Evolutionary conservation across 2,888 invertebrate species (phyloP), one percentile per base, ranked within the genome.

Genomic region (Andrena flavipes): DNA sequence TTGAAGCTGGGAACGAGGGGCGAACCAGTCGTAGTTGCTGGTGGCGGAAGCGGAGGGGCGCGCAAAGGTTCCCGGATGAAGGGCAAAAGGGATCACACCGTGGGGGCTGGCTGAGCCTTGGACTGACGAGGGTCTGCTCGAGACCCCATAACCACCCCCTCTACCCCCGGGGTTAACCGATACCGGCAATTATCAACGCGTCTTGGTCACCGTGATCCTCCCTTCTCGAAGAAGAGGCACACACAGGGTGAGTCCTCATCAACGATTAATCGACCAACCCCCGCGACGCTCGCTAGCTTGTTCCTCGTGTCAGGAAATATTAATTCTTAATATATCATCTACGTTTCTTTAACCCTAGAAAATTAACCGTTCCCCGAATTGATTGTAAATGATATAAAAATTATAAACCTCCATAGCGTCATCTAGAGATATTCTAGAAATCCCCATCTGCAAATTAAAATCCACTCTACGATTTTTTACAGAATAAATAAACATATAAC

Each of bases 131-230:
- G 87, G 87, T 42, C 84, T 84, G 87, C 83, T 87, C 88, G 84
- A 75, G 85, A 86, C 84, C 88, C 86, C 84, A 81, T 89, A 85
- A 87, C 90, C 90, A 86, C 81, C 86, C 89, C 77, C 88, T 81
- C 30, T 26, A 4, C 2, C 29, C 69, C 20, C 63, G 16, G 91
- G 93, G 93, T 93, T 94, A 94, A 94, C 94, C 93, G 93, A 94
- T 93, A 93, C 93, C 93, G 93, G 92, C 93, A 94, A 94, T 94
- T 93, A 94, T 93, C 93, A 93, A 93, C 93, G 93, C 93, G 93
- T 89, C 91, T 88, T 88, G 90, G 90, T 90, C 91, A 91, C 91
- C 84, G 68, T 82, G 75, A 76, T 85, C 68, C 74, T 54, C 83
- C 79, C 83, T 83, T 60, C 70, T 75, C 74, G 49, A 75, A 62